Conservation (phyloP, 1,140 invertebrate genomes). For the Orussus abietinus region DNA sequence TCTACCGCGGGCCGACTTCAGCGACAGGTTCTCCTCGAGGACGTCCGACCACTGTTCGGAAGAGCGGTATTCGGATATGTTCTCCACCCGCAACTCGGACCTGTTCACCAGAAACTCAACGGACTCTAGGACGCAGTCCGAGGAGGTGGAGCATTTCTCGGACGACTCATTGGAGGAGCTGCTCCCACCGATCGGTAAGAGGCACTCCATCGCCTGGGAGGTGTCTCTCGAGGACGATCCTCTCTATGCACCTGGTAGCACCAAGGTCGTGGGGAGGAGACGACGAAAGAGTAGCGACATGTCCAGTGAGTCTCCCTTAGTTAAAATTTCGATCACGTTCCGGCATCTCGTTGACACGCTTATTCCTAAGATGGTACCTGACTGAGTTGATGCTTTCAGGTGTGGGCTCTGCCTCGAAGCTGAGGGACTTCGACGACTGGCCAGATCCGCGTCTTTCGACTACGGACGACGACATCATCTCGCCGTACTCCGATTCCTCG, state of each 20-base stretch:
- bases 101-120: constrained; percentile 48
- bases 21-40: constrained; percentile 40
- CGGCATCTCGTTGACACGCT: no score
- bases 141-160: constrained; percentile 72
- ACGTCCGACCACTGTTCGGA: constrained; percentile 43
- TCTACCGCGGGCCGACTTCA: constrained; percentile 40
- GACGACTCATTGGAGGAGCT: constrained; percentile 76
- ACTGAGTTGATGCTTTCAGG: constrained; percentile 57
- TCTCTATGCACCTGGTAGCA: constrained; percentile 67
- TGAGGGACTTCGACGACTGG: constrained; percentile 64
- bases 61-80: constrained; percentile 43
- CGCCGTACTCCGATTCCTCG: constrained; percentile 64
- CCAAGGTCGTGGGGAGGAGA: constrained; percentile 62
- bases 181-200: constrained; percentile 63
- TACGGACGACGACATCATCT: constrained; percentile 63
- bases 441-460: constrained; percentile 59
- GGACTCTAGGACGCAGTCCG: constrained; percentile 52
- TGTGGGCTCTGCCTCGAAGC: constrained; percentile 57
- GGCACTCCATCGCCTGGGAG: constrained; percentile 78
- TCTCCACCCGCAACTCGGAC: constrained; percentile 48
- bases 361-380: no score
- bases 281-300: constrained; percentile 55
- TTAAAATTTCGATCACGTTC: no score
- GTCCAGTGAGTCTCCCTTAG: constrained; percentile 54
- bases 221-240: constrained; percentile 70